phyloP scores from a whole-genome alignment of 2,888 invertebrate species.

The Cataglyphis albicans region DNA sequence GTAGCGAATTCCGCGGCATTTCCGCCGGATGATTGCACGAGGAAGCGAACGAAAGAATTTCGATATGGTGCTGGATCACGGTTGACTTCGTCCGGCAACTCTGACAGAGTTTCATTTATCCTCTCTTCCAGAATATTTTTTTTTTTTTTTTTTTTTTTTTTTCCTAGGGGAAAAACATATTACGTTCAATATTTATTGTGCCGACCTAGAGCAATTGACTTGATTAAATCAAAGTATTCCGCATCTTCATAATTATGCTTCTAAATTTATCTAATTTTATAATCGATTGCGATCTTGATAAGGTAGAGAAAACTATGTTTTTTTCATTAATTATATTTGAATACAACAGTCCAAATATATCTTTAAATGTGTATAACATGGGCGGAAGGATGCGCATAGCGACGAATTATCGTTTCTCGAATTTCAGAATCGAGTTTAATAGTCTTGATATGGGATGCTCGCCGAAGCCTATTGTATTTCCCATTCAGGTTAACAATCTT shows the following conservation, averaged over 20 bases:
- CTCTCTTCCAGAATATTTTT: not conserved
- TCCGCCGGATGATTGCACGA: conserved; percentile 51
- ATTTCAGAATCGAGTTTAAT: too few species aligned
- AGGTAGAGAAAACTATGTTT: not conserved
- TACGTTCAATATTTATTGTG: not conserved
- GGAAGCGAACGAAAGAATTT: conserved; percentile 52
- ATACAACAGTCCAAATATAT: not conserved
- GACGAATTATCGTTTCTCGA: not conserved
- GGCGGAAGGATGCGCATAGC: not conserved
- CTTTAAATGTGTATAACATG: not conserved
- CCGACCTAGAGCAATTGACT: not conserved
- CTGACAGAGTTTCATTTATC: conserved; percentile 16
- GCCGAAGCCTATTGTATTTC: not conserved
- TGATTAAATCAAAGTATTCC: not conserved
- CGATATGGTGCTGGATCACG: conserved; percentile 43
- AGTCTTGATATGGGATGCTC: not conserved
- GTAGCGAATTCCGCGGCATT: conserved; percentile 50
- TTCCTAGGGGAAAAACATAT: not conserved
- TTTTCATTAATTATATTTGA: not conserved
- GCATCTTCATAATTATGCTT: not conserved
- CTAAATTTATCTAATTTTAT: not conserved
- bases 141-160: not conserved
- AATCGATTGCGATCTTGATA: too few species aligned
- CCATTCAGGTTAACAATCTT: conserved; percentile 29
- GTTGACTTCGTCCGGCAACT: conserved; percentile 30